Conservation (phyloP, 2,113 vertebrate species). For the Barbus barbus region DNA sequence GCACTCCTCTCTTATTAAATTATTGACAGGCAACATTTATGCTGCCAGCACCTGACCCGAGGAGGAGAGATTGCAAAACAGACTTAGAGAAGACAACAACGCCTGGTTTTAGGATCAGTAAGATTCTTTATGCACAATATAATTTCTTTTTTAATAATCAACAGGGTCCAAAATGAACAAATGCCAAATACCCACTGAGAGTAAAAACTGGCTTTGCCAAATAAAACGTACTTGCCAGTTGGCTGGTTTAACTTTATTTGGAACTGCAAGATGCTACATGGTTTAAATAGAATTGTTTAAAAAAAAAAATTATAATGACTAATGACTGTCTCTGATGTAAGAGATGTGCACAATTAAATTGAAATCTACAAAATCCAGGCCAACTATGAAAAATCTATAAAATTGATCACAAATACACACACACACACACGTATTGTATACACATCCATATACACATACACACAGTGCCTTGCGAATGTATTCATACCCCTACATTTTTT, state of each 20-base stretch:
- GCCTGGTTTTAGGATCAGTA: not conserved
- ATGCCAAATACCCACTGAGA: slow-evolving; percentile 5
- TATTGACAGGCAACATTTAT: slow-evolving; percentile 73
- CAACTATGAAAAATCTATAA: too few species aligned
- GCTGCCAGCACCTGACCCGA: slow-evolving; percentile 60
- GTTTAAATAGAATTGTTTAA: not conserved
- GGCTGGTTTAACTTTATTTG: not conserved
- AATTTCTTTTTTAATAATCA: not conserved
- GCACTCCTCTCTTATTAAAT: slow-evolving; percentile 68
- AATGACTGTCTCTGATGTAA: not conserved
- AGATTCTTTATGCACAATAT: not conserved
- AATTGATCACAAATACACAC: too few species aligned
- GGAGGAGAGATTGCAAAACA: slow-evolving; percentile 2
- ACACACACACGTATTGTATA: too few species aligned
- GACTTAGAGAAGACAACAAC: not conserved
- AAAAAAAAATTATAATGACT: not conserved
- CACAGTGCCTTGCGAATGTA: too few species aligned
- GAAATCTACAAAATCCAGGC: not conserved
- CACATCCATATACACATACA: too few species aligned
- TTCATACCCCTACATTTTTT: too few species aligned
- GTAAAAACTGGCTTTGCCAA: not conserved
- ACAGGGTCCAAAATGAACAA: not conserved
- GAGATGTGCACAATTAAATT: not conserved
- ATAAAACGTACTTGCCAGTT: not conserved
- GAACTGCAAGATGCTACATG: slow-evolving; percentile 7